Evolutionary conservation across 2,888 invertebrate species (phyloP), one percentile per base, ranked within the genome.

Genomic region (Biston stratarius): DNA sequence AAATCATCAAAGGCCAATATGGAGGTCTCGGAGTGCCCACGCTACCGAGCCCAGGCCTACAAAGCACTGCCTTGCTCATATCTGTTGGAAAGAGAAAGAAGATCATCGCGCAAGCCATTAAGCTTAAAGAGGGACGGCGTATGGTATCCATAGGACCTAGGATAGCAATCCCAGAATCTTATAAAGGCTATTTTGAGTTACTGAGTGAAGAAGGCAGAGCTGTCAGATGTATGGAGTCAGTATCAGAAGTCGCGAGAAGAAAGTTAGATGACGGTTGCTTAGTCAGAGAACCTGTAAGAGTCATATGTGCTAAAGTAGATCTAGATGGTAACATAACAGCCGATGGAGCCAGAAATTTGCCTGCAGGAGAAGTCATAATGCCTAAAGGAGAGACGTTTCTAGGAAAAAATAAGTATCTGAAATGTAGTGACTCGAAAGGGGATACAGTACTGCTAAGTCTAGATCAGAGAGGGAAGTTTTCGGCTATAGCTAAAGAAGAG

Each of bases 1-100:
- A 98, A 89, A 97, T 99, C 83, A 97, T 97, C 80, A 98, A 98
- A 90, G 99, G 99, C 73, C 98, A 98, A 88, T 99, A 98, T 92
- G 97, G 97, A 74, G 97, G 97, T 65, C 95, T 99, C 59, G 99
- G 99, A 38, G 98, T 97, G 15, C 98, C 98, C 2, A 97, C 97
- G 0, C 91, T 98, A 55, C 97, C 98, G 45, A 97, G 97, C 80
- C 98, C 98, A 6, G 96, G 97, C 67, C 94, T 98, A 36, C 97
- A 98, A 82, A 97, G 97, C 79, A 97, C 98, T 24, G 97, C 98
- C 6, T 92, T 98, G 56, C 95, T 99, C 64, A 95, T 98, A 65
- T 97, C 98, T 64, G 97, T 96, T 6, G 98, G 98, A 59, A 96
- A 97, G 74, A 96, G 97, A 77, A 96, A 97, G 82, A 97, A 98